Evolutionary conservation across 2,797 vertebrate species (phyloP).

Genomic region (Characodon lateralis): DNA sequence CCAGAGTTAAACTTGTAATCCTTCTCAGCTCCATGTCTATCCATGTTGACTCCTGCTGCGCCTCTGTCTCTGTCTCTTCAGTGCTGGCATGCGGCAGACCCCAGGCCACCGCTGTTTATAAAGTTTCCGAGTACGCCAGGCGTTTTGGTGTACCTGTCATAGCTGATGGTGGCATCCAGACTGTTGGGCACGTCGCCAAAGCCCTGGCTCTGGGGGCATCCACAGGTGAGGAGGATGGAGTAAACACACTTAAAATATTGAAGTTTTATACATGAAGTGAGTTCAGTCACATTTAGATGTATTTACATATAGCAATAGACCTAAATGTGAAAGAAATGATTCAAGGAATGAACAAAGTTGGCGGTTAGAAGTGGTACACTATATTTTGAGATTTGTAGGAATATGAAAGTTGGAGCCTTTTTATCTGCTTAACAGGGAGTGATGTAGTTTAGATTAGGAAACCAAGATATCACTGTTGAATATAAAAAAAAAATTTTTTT

Average conservation of each 20-base stretch:
- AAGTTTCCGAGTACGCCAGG: slow-evolving; percentile 95
- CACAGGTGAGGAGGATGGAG: slow-evolving; percentile 81
- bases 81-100: slow-evolving; percentile 95
- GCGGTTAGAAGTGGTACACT: background rate
- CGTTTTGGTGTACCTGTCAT: slow-evolving; percentile 95
- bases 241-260: background rate
- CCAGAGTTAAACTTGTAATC: no score
- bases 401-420: background rate
- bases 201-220: slow-evolving; percentile 94
- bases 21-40: background rate
- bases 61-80: slow-evolving; percentile 49
- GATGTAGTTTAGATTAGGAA: background rate
- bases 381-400: background rate
- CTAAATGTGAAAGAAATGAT: background rate
- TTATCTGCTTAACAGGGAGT: background rate
- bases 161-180: slow-evolving; percentile 96
- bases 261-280: background rate
- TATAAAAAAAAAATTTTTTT: no score
- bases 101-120: slow-evolving; percentile 98
- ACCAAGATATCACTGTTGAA: background rate
- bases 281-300: no score
- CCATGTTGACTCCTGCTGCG: background rate
- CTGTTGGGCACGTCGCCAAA: slow-evolving; percentile 93
- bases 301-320: background rate
- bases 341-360: background rate